Conservation (phyloP, 2,888 invertebrate species). For the Erynnis tages region DNA sequence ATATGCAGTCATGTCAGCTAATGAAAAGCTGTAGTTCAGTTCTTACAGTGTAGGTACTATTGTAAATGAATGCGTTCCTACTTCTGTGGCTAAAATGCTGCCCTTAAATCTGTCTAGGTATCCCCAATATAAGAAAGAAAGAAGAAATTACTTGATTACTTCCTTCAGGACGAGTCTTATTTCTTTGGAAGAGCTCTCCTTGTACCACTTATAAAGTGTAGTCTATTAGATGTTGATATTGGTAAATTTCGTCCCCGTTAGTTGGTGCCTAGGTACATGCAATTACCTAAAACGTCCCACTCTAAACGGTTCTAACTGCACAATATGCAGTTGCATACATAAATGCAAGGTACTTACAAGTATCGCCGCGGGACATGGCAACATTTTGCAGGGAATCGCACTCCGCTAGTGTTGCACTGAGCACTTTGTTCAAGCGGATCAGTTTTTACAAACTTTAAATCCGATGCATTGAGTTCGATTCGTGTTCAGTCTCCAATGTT, state of each 20-base stretch:
- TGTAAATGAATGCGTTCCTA: too few relatives aligned
- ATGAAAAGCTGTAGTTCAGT: too few relatives aligned
- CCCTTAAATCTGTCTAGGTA: too few relatives aligned
- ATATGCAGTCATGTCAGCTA: too few relatives aligned
- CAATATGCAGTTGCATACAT: slow-evolving; percentile 24
- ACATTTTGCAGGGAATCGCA: slow-evolving; percentile 20
- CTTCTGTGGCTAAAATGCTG: too few relatives aligned
- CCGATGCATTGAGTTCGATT: slow-evolving; percentile 1
- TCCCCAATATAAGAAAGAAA: too few relatives aligned
- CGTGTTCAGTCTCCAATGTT: slow-evolving; percentile 2
- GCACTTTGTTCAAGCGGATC: slow-evolving; percentile 13
- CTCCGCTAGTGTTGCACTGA: slow-evolving; percentile 21
- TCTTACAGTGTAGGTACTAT: too few relatives aligned
- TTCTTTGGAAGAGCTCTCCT: too few relatives aligned
- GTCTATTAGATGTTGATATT: too few relatives aligned
- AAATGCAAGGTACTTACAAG: slow-evolving; percentile 17
- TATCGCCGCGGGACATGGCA: slow-evolving; percentile 23
- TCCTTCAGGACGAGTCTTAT: too few relatives aligned
- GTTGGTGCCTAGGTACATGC: background rate
- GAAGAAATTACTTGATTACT: too few relatives aligned
- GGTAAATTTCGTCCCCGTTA: background rate
- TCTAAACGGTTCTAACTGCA: slow-evolving; percentile 19
- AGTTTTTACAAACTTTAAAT: slow-evolving; percentile 19
- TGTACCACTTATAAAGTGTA: too few relatives aligned
- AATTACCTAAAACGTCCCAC: slow-evolving; percentile 11